Percentiles rank a stretch among this genome's conserved stretches.
These are phyloP conservation scores for Haemorhous mexicanus DNA, from an alignment of 2,113 vertebrate genomes.

Conservation along the genomic window DNA sequence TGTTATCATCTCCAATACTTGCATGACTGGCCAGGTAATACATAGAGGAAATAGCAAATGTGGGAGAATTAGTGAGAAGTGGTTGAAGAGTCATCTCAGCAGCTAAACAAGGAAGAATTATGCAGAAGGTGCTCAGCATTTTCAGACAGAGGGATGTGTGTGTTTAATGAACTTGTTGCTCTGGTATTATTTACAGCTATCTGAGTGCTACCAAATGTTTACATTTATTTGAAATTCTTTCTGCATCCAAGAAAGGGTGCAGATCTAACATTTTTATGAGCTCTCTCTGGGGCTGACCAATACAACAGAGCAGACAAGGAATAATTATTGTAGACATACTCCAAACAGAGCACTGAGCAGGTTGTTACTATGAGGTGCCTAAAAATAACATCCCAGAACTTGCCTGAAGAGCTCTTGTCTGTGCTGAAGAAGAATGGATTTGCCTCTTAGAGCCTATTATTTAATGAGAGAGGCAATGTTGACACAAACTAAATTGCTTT, in stretches of 20 bases:
- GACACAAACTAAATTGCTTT: slow-evolving; percentile 61
- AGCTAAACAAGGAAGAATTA: background rate
- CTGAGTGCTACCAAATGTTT: background rate
- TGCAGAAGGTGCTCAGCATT: background rate
- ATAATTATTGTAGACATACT: slow-evolving; percentile 25
- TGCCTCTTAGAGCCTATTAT: slow-evolving; percentile 52
- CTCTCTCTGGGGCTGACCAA: background rate
- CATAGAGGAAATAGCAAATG: background rate
- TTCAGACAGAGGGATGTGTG: background rate
- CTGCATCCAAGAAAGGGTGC: background rate
- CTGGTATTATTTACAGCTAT: background rate
- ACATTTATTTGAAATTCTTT: background rate
- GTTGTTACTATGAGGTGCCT: slow-evolving; percentile 11
- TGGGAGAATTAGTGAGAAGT: background rate
- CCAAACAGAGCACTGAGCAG: background rate
- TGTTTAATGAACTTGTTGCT: background rate
- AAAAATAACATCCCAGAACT: slow-evolving; percentile 37
- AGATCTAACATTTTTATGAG: background rate
- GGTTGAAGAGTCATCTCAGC: background rate
- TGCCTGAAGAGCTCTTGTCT: slow-evolving; percentile 42
- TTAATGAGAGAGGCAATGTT: slow-evolving; percentile 52
- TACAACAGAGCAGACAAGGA: slow-evolving; percentile 6
- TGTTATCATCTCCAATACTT: background rate
- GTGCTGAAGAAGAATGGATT: slow-evolving; percentile 19
- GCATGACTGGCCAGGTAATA: background rate